Base-by-base conservation (phyloP, 2,113 vertebrate species). In the Hiodon alosoides region DNA sequence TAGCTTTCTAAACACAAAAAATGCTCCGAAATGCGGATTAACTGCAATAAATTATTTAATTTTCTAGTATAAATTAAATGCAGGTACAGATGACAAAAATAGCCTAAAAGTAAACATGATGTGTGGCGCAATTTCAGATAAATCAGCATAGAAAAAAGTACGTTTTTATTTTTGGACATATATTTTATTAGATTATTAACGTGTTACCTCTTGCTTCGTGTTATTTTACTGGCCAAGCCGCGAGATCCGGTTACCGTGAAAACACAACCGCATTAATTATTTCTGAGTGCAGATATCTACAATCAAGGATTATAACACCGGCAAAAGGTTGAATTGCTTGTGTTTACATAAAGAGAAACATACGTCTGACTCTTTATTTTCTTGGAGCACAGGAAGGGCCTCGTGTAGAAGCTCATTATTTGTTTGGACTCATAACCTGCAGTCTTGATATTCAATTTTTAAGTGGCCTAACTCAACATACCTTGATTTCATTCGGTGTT, bases 341-440 rank as follows among this genome's bases (percentile, higher is more conserved):
- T 13, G 51, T 73, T 64, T 52, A 52, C 60, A 52, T 11, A 72
- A 72, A 6, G 5, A 72, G 31, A 72, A 60, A 61, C 46, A 7
- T 4, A 61, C 50, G 50, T 72, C 70, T 31, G 31, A 31, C 31
- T 31, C 31, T 31, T 31, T 31, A 61, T 61, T 52, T 72, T 50
- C 6, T 51, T 31, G 14, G 48, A 10, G n/a, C 70, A 60, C 46
- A n/a, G 31, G 31, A 31, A 31, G 31, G 31, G 31, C 31, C 31
- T 31, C 31, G 31, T 31, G 31, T 31, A 31, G 31, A 31, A 31
- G 31, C 31, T 31, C 31, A 31, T 31, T 31, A 31, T 31, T 31
- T 31, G 48, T 68, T 47, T 51, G n/a, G 5, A 68, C 13, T n/a
- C 50, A 3, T 11, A 51, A 52, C 48, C 46, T 60, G 57, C 51